Evolutionary conservation across 1,140 invertebrate genomes (phyloP).

Genomic region (Chlorops oryzae): DNA sequence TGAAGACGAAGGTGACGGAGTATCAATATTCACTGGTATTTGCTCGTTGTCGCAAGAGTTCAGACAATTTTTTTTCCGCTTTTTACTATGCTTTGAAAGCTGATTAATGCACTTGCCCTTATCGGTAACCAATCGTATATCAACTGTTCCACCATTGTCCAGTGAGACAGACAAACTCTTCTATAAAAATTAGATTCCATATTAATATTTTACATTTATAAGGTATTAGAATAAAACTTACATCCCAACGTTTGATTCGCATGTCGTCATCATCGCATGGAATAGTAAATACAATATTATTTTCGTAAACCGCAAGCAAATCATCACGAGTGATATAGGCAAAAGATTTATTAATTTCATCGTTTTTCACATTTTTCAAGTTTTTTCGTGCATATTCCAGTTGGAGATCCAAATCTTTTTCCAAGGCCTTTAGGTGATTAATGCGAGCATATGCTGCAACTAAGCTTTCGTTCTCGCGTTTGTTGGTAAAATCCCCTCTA

Average conservation of each 20-base stretch:
- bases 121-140: slow-evolving; percentile 40
- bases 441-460: slow-evolving; percentile 24
- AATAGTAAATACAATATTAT: slow-evolving; percentile 40
- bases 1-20: slow-evolving; percentile 31
- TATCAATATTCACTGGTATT: slow-evolving; percentile 31
- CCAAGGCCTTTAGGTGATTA: slow-evolving; percentile 27
- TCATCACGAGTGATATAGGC: slow-evolving; percentile 45
- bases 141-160: slow-evolving; percentile 42
- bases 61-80: slow-evolving; percentile 1
- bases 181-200: background rate
- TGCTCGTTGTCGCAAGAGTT: slow-evolving; percentile 17
- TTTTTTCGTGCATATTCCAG: slow-evolving; percentile 39
- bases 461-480: slow-evolving; percentile 16
- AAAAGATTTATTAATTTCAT: slow-evolving; percentile 37
- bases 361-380: slow-evolving; percentile 35
- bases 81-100: slow-evolving; percentile 22
- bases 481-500: slow-evolving; percentile 7
- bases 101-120: slow-evolving; percentile 32
- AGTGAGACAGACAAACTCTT: slow-evolving; percentile 25
- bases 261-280: slow-evolving; percentile 41
- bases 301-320: slow-evolving; percentile 31
- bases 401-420: slow-evolving; percentile 35
- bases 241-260: slow-evolving; percentile 29
- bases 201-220: background rate
- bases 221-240: background rate